A percentile compares a stretch with the other conserved stretches of the same genome.
phyloP scores from a whole-genome alignment of 2,888 invertebrate genomes.

The Aplocera efformata region DNA sequence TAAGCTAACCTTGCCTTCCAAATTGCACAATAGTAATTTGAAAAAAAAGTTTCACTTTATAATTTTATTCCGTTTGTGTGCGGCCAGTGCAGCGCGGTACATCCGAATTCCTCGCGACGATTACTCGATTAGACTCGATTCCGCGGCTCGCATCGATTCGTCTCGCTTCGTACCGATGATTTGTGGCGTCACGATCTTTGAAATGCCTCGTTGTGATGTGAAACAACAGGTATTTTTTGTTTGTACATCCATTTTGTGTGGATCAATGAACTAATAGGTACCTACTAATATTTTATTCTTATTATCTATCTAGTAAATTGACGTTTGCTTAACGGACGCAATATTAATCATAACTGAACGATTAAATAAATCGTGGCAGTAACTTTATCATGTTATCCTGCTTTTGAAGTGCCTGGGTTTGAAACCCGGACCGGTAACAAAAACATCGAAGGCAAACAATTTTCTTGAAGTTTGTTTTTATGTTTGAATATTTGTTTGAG shows the following conservation, averaged over 20 bases:
- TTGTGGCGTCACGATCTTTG: constrained; percentile 57
- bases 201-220: constrained; percentile 43
- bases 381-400: no score
- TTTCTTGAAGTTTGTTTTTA: no score
- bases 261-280: constrained; percentile 21
- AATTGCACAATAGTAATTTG: no score
- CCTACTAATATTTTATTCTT: not conserved
- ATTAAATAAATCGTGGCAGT: no score
- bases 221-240: constrained; percentile 36
- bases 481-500: no score
- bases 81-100: constrained; percentile 30
- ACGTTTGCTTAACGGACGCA: not conserved
- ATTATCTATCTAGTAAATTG: no score
- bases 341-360: not conserved
- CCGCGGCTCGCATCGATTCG: constrained; percentile 61
- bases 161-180: constrained; percentile 56
- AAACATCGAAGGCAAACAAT: no score
- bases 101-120: constrained; percentile 40
- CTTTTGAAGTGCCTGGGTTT: no score
- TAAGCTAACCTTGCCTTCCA: no score
- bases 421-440: no score
- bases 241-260: constrained; percentile 23
- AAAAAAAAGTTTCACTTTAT: no score
- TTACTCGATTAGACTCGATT: constrained; percentile 46
- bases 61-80: constrained; percentile 30